Evolutionary conservation across 2,113 vertebrate genomes (phyloP).

Genomic region (Dromiciops gliroides): DNA sequence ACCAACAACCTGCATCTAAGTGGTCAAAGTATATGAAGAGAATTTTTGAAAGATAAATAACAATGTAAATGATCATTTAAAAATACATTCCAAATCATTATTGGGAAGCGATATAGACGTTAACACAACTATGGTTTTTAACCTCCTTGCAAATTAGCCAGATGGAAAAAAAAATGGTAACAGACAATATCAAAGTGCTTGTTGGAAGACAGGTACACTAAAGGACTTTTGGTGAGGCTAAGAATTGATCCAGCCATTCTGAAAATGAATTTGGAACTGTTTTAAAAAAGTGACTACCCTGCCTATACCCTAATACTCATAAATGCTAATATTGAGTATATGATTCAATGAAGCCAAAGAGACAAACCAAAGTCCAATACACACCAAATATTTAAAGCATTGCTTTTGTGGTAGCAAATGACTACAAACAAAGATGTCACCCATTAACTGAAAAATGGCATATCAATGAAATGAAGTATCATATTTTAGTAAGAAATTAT

Average conservation of each 20-base stretch:
- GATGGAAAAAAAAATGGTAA: neutral
- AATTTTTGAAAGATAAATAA: neutral
- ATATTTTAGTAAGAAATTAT: neutral
- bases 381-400: neutral
- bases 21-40: neutral
- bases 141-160: neutral
- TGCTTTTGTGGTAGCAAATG: neutral
- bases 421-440: neutral
- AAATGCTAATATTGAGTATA: neutral
- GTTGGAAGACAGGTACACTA: neutral
- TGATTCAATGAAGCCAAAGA: neutral
- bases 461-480: neutral
- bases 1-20: neutral
- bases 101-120: neutral
- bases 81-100: neutral
- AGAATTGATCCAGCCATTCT: neutral
- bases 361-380: neutral
- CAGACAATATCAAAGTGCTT: neutral
- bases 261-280: neutral
- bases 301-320: neutral
- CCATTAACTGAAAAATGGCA: neutral
- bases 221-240: neutral
- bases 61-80: neutral
- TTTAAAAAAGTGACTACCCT: neutral
- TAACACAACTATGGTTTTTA: neutral